These are phyloP conservation scores for Falco cherrug DNA, from an alignment of 2,797 vertebrate species.

Conservation along the genomic window DNA sequence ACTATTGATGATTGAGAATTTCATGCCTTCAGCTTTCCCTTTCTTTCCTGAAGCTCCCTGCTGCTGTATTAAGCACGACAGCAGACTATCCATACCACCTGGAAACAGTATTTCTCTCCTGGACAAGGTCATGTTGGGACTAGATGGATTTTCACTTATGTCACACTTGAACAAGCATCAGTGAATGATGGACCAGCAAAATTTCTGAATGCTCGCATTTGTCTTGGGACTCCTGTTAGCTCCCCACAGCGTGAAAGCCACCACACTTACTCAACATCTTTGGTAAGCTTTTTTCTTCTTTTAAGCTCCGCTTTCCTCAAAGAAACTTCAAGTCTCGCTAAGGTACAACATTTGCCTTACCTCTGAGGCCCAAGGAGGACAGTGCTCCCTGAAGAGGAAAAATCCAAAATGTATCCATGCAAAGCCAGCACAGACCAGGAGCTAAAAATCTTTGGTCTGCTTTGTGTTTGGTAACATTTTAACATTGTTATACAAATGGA, in stretches of 20 bases:
- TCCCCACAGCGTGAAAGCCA: not conserved
- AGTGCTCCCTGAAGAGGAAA: not conserved
- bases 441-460: not conserved
- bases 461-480: not conserved
- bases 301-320: not conserved
- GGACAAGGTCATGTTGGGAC: not conserved
- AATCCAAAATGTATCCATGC: not conserved
- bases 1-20: not conserved
- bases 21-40: not conserved
- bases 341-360: not conserved
- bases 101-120: not conserved
- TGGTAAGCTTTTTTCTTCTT: not conserved
- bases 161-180: not conserved
- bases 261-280: not conserved
- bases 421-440: not conserved
- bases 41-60: not conserved
- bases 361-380: not conserved
- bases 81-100: not conserved
- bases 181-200: not conserved
- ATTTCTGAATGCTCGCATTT: not conserved
- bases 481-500: not conserved
- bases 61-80: fast-evolving
- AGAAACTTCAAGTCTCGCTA: not conserved
- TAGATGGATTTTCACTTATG: not conserved
- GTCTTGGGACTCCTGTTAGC: not conserved